A percentile compares a stretch with the other conserved stretches of the same genome.
These are phyloP conservation scores for Aromia moschata DNA, from an alignment of 2,888 invertebrate species.

Conservation along the genomic window DNA sequence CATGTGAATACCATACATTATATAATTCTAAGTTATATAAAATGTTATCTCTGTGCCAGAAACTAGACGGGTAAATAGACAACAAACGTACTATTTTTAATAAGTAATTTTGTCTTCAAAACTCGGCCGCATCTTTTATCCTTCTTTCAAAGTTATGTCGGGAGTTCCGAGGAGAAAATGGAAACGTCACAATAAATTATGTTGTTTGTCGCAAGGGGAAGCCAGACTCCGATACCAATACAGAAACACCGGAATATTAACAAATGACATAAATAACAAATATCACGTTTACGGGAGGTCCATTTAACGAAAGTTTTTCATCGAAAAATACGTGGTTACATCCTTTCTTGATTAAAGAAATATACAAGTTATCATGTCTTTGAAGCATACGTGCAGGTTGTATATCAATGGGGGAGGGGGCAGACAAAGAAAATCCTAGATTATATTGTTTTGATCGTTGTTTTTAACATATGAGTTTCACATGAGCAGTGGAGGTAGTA, in stretches of 20 bases:
- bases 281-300: conserved; percentile 27
- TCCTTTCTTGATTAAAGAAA: conserved; percentile 21
- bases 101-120: conserved; percentile 38
- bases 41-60: too few species aligned
- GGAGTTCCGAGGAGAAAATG: conserved; percentile 49
- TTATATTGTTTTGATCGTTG: too few species aligned
- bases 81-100: conserved; percentile 36
- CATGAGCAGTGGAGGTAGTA: too few species aligned
- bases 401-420: too few species aligned
- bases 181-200: conserved; percentile 54
- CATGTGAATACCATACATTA: too few species aligned
- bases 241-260: conserved; percentile 42
- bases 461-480: too few species aligned
- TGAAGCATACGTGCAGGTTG: too few species aligned
- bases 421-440: too few species aligned
- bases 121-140: conserved; percentile 43
- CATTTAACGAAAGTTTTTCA: conserved; percentile 22
- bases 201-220: conserved; percentile 48
- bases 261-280: conserved; percentile 40
- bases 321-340: conserved; percentile 9
- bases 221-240: conserved; percentile 41
- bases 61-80: conserved; percentile 27
- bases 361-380: too few species aligned
- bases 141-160: conserved; percentile 40
- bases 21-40: too few species aligned